Evolutionary conservation across 1,140 invertebrate genomes (phyloP).

Genomic region (Bursaphelenchus mucronatus): DNA sequence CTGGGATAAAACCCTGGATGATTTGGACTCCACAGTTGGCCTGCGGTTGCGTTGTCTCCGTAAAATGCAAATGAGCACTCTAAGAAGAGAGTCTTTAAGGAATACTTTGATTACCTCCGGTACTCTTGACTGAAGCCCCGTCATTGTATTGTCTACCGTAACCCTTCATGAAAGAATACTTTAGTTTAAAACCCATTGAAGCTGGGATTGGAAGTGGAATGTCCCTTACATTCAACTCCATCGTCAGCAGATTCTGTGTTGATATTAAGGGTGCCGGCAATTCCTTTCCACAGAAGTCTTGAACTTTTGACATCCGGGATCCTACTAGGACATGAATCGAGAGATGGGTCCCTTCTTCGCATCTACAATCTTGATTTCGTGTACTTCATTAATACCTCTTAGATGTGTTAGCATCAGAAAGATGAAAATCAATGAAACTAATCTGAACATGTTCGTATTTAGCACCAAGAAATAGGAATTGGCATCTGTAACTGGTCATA

Average conservation of each 20-base stretch:
- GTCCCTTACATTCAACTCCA: slow-evolving; percentile 54
- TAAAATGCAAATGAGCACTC: slow-evolving; percentile 65
- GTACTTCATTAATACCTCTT: slow-evolving; percentile 11
- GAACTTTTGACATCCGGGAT: slow-evolving; percentile 55
- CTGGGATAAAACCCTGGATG: slow-evolving; percentile 84
- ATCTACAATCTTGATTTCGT: slow-evolving; percentile 38
- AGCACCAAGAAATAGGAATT: slow-evolving; percentile 53
- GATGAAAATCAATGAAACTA: slow-evolving; percentile 39
- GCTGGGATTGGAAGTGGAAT: slow-evolving; percentile 6
- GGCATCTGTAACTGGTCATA: slow-evolving; percentile 38
- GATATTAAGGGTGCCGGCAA: slow-evolving; percentile 56
- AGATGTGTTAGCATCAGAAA: slow-evolving; percentile 18
- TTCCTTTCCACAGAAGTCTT: slow-evolving; percentile 54
- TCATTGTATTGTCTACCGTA: slow-evolving; percentile 47
- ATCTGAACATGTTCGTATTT: slow-evolving; percentile 48
- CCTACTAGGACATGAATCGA: slow-evolving; percentile 57
- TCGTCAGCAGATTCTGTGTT: slow-evolving; percentile 53
- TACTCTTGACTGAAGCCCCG: slow-evolving; percentile 33
- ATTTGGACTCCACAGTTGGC: slow-evolving; percentile 83
- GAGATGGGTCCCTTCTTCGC: slow-evolving; percentile 56
- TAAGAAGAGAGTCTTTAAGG: slow-evolving; percentile 38
- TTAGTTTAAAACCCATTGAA: slow-evolving; percentile 39
- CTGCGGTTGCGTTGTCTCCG: slow-evolving; percentile 72
- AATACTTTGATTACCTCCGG: slow-evolving; percentile 8
- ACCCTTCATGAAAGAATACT: slow-evolving; percentile 54